Evolutionary conservation across 2,113 vertebrate genomes (phyloP), one percentile per base, ranked within the genome.

Genomic region (Mesembrinibis cayennensis): DNA sequence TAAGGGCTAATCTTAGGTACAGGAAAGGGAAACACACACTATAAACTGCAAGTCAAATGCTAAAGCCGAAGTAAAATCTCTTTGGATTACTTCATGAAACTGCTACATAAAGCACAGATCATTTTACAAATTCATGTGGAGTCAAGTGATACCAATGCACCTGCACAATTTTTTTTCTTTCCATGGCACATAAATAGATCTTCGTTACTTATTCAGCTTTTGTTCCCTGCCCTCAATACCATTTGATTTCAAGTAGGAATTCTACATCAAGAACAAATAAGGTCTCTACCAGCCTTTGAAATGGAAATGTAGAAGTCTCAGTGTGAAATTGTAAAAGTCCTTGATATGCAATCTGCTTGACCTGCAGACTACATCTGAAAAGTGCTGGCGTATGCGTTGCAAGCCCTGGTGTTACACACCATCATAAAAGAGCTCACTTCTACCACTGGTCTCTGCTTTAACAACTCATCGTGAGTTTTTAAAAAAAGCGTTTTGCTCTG

Each of bases 301-400:
- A 95, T 96, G 87, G 94, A 97, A 95, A 95, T 96, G 44, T 11
- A 42, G 74, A 61, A 76, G 42, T 58, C 78, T 77, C 47, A 52
- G 94, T 67, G 81, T 91, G 95, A 96, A 82, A 95, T 34, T 50
- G 80, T 87, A 44, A 44, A 94, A 87, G 83, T 52, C 83, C 81
- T 97, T 96, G 94, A 87, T 87, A 52, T 79, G 91, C 83, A 74
- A 89, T 87, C 65, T 89, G 44, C 56, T 89, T 84, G 69, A 91
- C 89, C 65, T 0, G 0, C n/a, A 84, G 73, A 82, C 23, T 67
- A 19, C 2, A 2, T 47, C 47, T 94, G 65, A 59, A 91, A 84
- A 82, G 69, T 76, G 45, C 72, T 90, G 78, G 19, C 4, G 2
- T 42, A 7, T n/a, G 23, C 63, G 22, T 63, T 63, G 44, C n/a